Percentiles rank a stretch among this genome's conserved stretches.
Evolutionary conservation across 2,888 invertebrate genomes (phyloP).

Genomic region (Acanthoscelides obtectus): DNA sequence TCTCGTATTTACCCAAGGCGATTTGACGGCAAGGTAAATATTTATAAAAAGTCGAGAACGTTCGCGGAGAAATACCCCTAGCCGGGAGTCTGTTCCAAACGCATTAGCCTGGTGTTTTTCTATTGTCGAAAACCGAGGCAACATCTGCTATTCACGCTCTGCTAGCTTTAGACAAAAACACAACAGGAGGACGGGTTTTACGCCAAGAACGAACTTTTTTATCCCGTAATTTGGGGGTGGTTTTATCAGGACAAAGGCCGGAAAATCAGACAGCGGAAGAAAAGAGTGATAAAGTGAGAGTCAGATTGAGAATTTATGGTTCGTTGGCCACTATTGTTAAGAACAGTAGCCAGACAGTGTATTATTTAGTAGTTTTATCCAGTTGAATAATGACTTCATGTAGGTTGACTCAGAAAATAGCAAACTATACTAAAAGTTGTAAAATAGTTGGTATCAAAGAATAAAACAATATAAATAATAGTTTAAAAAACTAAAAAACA

Average conservation of each 20-base stretch:
- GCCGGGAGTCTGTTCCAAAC: not conserved
- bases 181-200: not conserved
- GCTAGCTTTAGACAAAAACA: not conserved
- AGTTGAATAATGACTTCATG: too few species aligned
- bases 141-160: not conserved
- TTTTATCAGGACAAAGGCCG: not conserved
- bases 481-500: too few species aligned
- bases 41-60: not conserved
- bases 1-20: not conserved
- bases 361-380: too few species aligned
- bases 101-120: not conserved
- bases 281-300: not conserved
- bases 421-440: too few species aligned
- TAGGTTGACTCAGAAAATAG: too few species aligned
- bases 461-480: too few species aligned
- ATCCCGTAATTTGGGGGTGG: not conserved
- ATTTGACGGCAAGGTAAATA: not conserved
- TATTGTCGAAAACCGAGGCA: not conserved
- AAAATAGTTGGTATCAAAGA: too few species aligned
- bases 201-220: not conserved
- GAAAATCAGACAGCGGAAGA: not conserved
- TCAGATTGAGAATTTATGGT: not conserved
- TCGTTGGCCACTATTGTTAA: not conserved
- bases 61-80: not conserved
- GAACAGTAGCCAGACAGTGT: too few species aligned